Base-by-base conservation (phyloP, 2,888 invertebrate species). In the Falcaria lacertinaria region DNA sequence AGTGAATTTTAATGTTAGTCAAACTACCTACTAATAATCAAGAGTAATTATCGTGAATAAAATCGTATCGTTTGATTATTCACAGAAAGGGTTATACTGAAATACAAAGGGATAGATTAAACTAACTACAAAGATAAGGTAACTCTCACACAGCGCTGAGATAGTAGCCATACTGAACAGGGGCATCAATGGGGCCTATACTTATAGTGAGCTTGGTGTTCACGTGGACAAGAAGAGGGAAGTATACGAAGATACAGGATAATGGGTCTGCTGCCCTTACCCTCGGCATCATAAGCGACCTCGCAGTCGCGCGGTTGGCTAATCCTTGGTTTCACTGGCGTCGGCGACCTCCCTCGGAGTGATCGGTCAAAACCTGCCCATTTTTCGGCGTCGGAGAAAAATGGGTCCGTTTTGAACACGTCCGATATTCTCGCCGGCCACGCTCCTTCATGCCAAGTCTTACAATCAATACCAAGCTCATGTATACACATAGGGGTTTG, bases 241-340 rank as follows among this genome's bases (percentile, higher is more conserved):
- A 61, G 71, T 70, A 75, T 82, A 82, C 82, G 84, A 82, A 84
- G 84, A 71, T 69, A 77, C 78, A 77, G 75, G 68, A 59, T 71
- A 58, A 64, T 54, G 69, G 74, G 76, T 79, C 84, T 84, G 81
- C 69, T 76, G 81, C 84, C 87, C 90, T 91, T 93, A 91, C 94
- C 94, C 76, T 94, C 93, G 83, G 92, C 91, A 89, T 94, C 94
- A 85, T 90, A 94, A 64, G 93, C 93, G 72, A 94, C 90, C 86
- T 94, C 93, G 69, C 91, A 91, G 74, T 93, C 91, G 57, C 93
- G 91, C 60, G 94, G 93, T 65, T 85, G 91, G 86, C 91, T 93
- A 74, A 91, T 91, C 80, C 93, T 92, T 68, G 91, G 91, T 91
- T 94, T 94, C 77, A 92, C 92, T 42, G 94, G 94, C 68, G 94